Percentiles rank a stretch among this genome's conserved stretches.
These are phyloP conservation scores for Clanis bilineata DNA, from an alignment of 2,888 invertebrate genomes.

Conservation along the genomic window DNA sequence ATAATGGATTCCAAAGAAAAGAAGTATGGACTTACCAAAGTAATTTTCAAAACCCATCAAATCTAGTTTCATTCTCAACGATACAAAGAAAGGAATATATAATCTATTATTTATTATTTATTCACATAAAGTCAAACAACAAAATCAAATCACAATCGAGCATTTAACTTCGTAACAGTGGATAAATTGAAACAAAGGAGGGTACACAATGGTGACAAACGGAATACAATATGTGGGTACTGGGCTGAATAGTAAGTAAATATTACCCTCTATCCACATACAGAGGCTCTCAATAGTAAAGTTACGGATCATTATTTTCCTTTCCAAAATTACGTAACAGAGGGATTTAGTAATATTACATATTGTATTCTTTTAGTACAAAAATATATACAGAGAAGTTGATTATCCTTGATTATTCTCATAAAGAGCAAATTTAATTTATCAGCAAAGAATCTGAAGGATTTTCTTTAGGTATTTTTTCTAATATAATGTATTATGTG, in stretches of 20 bases:
- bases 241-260: background rate
- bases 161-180: background rate
- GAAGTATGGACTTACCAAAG: no score
- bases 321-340: background rate
- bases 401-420: no score
- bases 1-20: no score
- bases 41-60: no score
- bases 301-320: background rate
- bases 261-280: background rate
- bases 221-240: slow-evolving; percentile 14
- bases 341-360: no score
- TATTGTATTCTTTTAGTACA: no score
- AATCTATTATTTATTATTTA: background rate
- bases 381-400: no score
- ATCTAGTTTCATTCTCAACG: background rate
- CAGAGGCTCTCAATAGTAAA: background rate
- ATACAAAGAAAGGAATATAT: background rate
- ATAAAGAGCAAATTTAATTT: no score
- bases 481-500: no score
- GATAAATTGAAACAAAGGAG: slow-evolving; percentile 2
- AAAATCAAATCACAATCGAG: background rate
- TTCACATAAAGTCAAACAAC: background rate
- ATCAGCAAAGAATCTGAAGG: no score
- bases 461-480: no score
- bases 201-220: slow-evolving; percentile 10